Evolutionary conservation across 2,888 invertebrate species (phyloP), one percentile per base, ranked within the genome.

Genomic region (Pimpla rufipes): DNA sequence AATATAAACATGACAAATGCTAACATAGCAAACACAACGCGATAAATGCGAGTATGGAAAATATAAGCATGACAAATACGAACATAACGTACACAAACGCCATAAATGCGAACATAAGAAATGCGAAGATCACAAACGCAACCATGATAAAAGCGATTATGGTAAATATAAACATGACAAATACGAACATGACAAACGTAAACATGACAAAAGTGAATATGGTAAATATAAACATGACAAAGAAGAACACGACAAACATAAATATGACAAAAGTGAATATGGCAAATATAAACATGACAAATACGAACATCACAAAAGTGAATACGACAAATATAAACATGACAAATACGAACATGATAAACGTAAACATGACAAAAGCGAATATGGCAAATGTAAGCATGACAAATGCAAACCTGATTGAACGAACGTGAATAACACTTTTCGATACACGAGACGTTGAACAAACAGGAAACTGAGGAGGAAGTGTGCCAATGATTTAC

Each of bases 401-500:
- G 62, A 40, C 40, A 45, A 29, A 29, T 2, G 29, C 29, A 29
- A 29, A 64, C 50, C 62, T 42, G 77, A 42, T 57, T 47, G 47
- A 77, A 67, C 18, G 40, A 10, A 57, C 23, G n/a, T n/a, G 11
- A 57, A 29, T 11, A 29, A 45, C 35, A 52, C 35, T 40, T 62
- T 16, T 70, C 52, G 13, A 64, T 40, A 40, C 42, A 11, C 62
- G 16, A 64, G 7, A 42, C 0, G 42, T 45, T 23, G 10, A 18
- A 6, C 21, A 42, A 42, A 21, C 29, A 5, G 23, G 10, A 18
- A 42, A 42, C 18, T 40, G n/a, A 11, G 37, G 18, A 40, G 40
- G 67, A 21, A 40, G 29, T 59, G 11, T 21, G 23, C n/a, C 2
- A 73, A 70, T 64, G 59, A 67, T 77, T 67, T 59, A 78, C 70